phyloP scores from a whole-genome alignment of 2,797 vertebrate genomes.

The Miichthys miiuy region DNA sequence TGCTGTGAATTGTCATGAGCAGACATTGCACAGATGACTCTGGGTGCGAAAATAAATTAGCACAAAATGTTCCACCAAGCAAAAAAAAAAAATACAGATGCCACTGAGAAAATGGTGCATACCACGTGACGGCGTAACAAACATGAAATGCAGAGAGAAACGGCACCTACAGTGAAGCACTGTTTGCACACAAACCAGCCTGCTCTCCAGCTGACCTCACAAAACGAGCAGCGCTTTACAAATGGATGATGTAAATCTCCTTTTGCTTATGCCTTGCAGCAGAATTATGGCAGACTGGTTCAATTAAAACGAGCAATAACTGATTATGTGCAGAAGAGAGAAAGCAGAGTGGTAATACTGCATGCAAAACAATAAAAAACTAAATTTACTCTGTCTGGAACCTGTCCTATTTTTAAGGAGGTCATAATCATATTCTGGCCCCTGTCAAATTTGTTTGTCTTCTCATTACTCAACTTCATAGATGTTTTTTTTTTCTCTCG shows the following conservation, averaged over 20 bases:
- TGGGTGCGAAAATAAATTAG: slow-evolving; percentile 58
- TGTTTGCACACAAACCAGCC: slow-evolving; percentile 38
- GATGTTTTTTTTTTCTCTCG: slow-evolving; percentile 28
- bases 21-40: slow-evolving; percentile 26
- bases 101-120: slow-evolving; percentile 24
- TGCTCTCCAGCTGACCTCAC: slow-evolving; percentile 68
- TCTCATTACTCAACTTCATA: slow-evolving; percentile 69
- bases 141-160: slow-evolving; percentile 46
- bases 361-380: slow-evolving; percentile 45
- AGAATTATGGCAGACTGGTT: slow-evolving; percentile 46
- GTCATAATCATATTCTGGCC: slow-evolving; percentile 48
- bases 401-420: slow-evolving; percentile 69
- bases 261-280: slow-evolving; percentile 57
- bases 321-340: slow-evolving; percentile 45
- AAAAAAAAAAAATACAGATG: background rate
- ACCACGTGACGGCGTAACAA: slow-evolving; percentile 20
- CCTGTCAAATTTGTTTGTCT: slow-evolving; percentile 71
- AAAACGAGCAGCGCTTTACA: slow-evolving; percentile 58
- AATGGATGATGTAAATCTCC: slow-evolving; percentile 65
- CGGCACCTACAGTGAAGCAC: slow-evolving; percentile 22
- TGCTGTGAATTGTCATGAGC: slow-evolving; percentile 19
- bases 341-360: slow-evolving; percentile 32
- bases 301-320: slow-evolving; percentile 55
- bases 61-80: slow-evolving; percentile 47
- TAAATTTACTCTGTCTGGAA: slow-evolving; percentile 60